Conservation (phyloP, 2,797 vertebrate genomes). For the Dryobates pubescens region DNA sequence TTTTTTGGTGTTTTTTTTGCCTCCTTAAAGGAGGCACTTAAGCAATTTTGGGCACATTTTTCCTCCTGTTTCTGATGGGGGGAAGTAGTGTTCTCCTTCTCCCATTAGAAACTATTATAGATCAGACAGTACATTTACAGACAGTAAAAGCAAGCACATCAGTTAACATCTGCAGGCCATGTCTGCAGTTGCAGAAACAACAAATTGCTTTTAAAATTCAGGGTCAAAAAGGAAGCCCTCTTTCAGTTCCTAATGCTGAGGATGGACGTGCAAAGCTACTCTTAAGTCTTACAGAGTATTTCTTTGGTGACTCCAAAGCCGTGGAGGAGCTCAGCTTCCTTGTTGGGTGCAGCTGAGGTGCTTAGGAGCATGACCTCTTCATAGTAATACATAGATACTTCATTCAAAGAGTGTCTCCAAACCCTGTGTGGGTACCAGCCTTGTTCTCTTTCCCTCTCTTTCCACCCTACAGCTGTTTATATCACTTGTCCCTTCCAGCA, state of each 20-base stretch:
- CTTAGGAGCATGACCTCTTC: background rate
- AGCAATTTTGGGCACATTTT: conserved; percentile 15
- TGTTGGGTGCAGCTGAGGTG: background rate
- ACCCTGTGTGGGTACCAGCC: background rate
- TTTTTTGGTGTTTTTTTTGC: no score
- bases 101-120: background rate
- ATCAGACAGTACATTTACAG: background rate
- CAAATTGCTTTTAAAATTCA: background rate
- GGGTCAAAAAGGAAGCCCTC: background rate
- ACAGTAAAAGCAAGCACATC: background rate
- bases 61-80: background rate
- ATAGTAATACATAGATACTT: background rate
- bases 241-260: background rate
- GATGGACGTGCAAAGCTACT: background rate
- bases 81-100: background rate
- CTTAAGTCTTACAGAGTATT: background rate
- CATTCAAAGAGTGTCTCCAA: background rate
- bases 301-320: background rate
- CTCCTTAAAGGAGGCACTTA: background rate
- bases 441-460: background rate
- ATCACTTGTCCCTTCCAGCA: background rate
- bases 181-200: background rate
- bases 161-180: background rate
- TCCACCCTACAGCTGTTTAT: background rate
- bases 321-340: background rate